phyloP scores from a whole-genome alignment of 2,888 invertebrate species.

The Parasteatoda lunata region DNA sequence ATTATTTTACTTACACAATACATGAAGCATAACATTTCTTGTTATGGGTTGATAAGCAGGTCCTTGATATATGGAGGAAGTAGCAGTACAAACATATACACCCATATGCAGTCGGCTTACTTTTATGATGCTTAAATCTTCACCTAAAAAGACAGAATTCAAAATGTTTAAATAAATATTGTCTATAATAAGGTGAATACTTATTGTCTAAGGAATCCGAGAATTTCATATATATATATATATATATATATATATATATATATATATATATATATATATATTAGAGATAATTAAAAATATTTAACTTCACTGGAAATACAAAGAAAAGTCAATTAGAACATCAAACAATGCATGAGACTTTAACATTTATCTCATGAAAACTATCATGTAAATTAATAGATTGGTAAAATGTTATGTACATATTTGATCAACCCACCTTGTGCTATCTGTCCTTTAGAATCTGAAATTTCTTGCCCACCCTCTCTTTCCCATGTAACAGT shows the following conservation, averaged over 20 bases:
- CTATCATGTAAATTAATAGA: background rate
- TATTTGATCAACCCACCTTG: slow-evolving; percentile 10
- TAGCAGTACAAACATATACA: slow-evolving; percentile 92
- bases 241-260: too few species aligned
- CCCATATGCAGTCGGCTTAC: slow-evolving; percentile 93
- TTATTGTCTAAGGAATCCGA: too few species aligned
- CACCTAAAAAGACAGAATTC: slow-evolving; percentile 82
- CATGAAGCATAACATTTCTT: slow-evolving; percentile 69
- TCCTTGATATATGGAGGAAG: slow-evolving; percentile 77
- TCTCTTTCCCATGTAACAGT: slow-evolving; percentile 93
- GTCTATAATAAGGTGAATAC: too few species aligned
- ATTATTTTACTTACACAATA: slow-evolving; percentile 69
- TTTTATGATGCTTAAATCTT: slow-evolving; percentile 83
- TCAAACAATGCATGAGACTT: background rate
- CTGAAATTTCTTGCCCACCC: slow-evolving; percentile 70
- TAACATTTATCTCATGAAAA: background rate
- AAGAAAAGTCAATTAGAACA: background rate
- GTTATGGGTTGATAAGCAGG: slow-evolving; percentile 66
- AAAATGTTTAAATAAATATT: too few species aligned
- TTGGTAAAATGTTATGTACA: background rate
- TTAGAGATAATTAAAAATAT: too few species aligned
- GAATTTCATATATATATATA: too few species aligned
- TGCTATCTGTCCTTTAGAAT: slow-evolving; percentile 26
- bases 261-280: too few species aligned
- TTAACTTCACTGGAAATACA: too few species aligned